A percentile compares a stretch with the other conserved stretches of the same genome.
Evolutionary conservation across 2,888 invertebrate genomes (phyloP).

Genomic region (Uropetala carovei): DNA sequence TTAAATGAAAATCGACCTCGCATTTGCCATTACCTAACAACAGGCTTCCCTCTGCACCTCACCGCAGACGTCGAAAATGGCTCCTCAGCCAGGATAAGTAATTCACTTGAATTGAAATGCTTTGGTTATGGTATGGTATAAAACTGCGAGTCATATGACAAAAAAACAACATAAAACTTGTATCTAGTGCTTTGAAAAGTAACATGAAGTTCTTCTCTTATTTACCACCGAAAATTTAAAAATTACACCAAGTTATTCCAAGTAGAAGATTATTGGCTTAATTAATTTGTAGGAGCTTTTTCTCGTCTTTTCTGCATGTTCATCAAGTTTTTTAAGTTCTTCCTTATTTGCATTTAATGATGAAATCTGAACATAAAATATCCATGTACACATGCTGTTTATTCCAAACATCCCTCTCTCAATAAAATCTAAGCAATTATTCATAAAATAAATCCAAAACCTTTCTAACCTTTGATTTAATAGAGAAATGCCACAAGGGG

Average conservation of each 20-base stretch:
- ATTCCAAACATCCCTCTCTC: no score
- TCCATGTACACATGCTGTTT: no score
- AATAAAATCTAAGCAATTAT: no score
- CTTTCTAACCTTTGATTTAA: no score
- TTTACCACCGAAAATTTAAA: background rate
- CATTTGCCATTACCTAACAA: slow-evolving; percentile 51
- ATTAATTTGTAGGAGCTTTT: no score
- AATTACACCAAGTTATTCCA: background rate
- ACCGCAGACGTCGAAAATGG: slow-evolving; percentile 51
- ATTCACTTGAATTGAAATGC: slow-evolving; percentile 49
- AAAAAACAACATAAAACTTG: background rate
- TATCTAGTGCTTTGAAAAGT: background rate
- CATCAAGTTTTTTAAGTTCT: no score
- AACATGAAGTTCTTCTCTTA: background rate
- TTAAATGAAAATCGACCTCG: slow-evolving; percentile 37
- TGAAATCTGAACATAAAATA: no score
- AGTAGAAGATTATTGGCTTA: background rate
- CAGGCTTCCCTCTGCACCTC: slow-evolving; percentile 47
- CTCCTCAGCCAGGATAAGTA: slow-evolving; percentile 43
- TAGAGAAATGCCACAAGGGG: no score
- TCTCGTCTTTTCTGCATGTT: no score
- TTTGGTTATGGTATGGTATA: slow-evolving; percentile 47
- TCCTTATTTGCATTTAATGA: no score
- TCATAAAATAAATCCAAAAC: no score
- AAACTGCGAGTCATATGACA: background rate